Evolutionary conservation across 2,888 invertebrate species (phyloP), one percentile per base, ranked within the genome.

Genomic region (Poecilus cupreus): DNA sequence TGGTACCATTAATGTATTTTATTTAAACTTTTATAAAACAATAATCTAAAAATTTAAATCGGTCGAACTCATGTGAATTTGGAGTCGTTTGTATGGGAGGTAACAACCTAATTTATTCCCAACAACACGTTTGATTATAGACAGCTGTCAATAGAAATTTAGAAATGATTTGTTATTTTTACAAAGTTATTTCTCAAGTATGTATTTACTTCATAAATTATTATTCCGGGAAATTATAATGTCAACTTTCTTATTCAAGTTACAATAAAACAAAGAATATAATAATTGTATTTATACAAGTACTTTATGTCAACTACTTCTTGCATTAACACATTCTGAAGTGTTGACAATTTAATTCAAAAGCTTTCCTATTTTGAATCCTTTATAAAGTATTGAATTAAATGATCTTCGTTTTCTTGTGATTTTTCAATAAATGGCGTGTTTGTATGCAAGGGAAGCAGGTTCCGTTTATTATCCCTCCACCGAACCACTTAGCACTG

Each of bases 361-460:
- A 51, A 51, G 51, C 51, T 51, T 13, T 51, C 18, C n/a, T 43
- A 13, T 13, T n/a, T n/a, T n/a, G 10, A 43, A 1, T 11, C n/a
- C 4, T 46, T 13, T 8, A 11, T 46, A 8, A 32, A 32, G 32
- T 3, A 5, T 32, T 32, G 1, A 6, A 32, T 32, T 1, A 51
- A 51, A 51, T 0, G 51, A 18, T 51, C 20, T 51, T 16, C 18
- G 51, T 51, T 51, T 32, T 8, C 5, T 51, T 51, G 4, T 18
- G 51, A 51, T 20, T 60, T 26, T 26, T 60, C 60, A 60, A 26
- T 26, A 60, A 60, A 60, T 37, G 37, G 10, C 37, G 37, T 37
- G 68, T 68, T 68, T 68, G 68, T 68, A 68, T 68, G 32, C 68
- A 68, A 32, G 68, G 2, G 11, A 37, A 37, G 68, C 13, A 68